Conservation (phyloP, 2,113 vertebrate genomes). For the Aegotheles bennettii region DNA sequence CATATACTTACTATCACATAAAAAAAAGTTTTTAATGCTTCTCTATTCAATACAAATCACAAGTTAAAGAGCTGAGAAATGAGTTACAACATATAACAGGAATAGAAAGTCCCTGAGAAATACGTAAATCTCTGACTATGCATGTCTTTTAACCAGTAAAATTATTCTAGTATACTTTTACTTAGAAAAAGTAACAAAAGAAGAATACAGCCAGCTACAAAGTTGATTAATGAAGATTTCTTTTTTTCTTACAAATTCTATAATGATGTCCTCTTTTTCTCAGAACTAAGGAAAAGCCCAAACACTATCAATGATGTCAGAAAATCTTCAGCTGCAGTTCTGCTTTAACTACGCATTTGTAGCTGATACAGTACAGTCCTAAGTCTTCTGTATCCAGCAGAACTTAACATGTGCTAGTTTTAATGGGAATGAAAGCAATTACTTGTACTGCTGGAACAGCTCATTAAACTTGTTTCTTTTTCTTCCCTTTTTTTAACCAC, state of each 20-base stretch:
- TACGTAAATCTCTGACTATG: background rate
- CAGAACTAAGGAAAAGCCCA: background rate
- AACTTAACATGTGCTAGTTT: background rate
- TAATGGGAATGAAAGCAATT: slow-evolving; percentile 40
- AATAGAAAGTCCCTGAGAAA: background rate
- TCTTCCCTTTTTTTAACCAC: background rate
- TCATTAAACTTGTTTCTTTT: background rate
- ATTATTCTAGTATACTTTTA: background rate
- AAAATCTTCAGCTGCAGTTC: background rate
- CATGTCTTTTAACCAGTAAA: background rate
- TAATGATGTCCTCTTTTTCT: background rate
- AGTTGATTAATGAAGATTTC: background rate
- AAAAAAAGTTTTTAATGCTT: background rate
- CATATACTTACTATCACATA: background rate
- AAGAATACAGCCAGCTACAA: background rate
- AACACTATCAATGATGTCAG: background rate
- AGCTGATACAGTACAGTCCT: background rate
- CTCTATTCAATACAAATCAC: background rate
- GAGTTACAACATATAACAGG: background rate
- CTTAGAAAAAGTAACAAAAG: background rate
- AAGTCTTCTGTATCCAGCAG: background rate
- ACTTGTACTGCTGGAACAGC: background rate
- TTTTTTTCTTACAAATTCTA: background rate
- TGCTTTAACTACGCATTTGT: background rate
- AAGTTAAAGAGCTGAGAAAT: background rate